Evolutionary conservation across 2,113 vertebrate genomes (phyloP), one percentile per base, ranked within the genome.

Genomic region (Illadopsis cleaveri): DNA sequence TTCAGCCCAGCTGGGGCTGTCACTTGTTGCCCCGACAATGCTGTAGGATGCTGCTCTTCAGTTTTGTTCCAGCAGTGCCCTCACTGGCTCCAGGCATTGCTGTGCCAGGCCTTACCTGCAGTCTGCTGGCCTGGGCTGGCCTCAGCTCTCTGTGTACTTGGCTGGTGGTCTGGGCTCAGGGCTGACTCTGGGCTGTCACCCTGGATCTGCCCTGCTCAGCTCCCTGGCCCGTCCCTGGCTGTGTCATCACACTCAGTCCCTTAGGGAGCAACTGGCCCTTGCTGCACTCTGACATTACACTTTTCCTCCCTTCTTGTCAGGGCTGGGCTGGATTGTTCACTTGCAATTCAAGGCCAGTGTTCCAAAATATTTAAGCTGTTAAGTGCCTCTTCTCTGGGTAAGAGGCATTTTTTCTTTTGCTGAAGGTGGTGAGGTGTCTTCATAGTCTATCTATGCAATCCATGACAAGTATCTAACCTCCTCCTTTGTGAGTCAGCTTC

Each of bases 401-500:
- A 64, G 48, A 89, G 33, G 27, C 71, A 72, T 51, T 72, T 40
- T 37, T 89, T 50, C 57, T 76, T 78, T 44, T 4, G 4, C 66
- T 51, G 37, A 78, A 70, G 33, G 35, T 54, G 62, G 18, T 70
- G 51, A 47, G 65, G 23, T 88, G 81, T 87, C 83, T 94, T 60
- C 82, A 21, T 5, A 68, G 44, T 53, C 56, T 53, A 40, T 68
- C 12, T 44, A 10, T 24, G 45, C 45, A 57, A 17, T 37, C 76
- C 37, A 3, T 57, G 48, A 57, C 48, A 50, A 37, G 28, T 65
- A 78, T 42, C 47, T 87, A 56, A 79, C 37, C 69, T 89, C 40
- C 82, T 92, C 75, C 65, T 93, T 22, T 38, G 37, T 76, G 73
- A 94, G 72, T 94, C 93, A 95, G 3, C 45, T 94, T 95, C 77